Conservation (phyloP, 1,140 invertebrate species). For the Tyrophagus putrescentiae region DNA sequence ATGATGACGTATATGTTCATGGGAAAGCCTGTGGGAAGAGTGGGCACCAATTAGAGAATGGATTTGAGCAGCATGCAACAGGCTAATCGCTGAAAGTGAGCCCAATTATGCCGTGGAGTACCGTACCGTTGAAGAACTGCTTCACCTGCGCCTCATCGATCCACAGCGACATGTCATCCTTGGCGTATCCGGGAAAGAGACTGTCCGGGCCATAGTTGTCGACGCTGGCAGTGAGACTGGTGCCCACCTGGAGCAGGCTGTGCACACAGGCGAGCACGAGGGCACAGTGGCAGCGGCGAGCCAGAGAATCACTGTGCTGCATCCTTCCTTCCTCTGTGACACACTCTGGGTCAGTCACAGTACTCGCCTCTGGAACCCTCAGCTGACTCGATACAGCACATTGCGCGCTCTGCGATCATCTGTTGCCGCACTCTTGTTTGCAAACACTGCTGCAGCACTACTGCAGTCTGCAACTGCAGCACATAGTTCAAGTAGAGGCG, state of each 20-base stretch:
- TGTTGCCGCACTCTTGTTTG: no score
- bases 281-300: not conserved
- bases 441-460: no score
- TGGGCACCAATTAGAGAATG: not conserved
- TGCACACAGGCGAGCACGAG: not conserved
- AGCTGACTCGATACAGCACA: no score
- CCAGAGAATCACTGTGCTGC: not conserved
- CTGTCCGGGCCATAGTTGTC: no score
- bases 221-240: not conserved
- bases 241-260: not conserved
- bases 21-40: constrained; percentile 45
- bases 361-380: no score
- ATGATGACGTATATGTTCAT: constrained; percentile 77
- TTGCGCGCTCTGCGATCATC: no score
- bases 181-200: no score
- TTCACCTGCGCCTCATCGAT: constrained; percentile 25
- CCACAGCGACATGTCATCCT: constrained; percentile 24
- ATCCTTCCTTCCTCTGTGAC: no score
- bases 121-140: constrained; percentile 19
- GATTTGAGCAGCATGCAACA: not conserved
- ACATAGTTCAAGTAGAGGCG: no score
- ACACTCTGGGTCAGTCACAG: no score
- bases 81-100: not conserved
- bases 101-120: not conserved
- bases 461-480: no score